Conservation (phyloP, 2,797 vertebrate genomes). For the Cuculus canorus region DNA sequence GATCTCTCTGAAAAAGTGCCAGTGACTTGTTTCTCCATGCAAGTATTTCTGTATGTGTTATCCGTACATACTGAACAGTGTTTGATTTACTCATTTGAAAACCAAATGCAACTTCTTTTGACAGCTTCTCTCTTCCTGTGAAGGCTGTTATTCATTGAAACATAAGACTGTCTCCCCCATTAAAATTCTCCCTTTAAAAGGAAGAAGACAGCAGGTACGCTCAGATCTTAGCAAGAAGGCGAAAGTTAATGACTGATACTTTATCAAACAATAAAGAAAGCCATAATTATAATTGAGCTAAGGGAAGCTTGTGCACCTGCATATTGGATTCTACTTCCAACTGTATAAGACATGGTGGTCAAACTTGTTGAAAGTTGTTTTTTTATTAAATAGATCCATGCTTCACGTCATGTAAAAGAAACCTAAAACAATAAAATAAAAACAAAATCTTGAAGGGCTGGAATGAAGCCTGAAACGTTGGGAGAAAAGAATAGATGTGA, state of each 20-base stretch:
- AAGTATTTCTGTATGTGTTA: background rate
- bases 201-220: background rate
- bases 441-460: background rate
- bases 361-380: background rate
- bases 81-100: constrained; percentile 5
- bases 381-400: background rate
- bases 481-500: background rate
- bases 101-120: constrained; percentile 22
- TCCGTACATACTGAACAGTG: background rate
- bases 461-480: background rate
- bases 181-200: constrained; percentile 16
- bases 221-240: background rate
- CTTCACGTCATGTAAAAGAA: background rate
- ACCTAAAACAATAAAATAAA: background rate
- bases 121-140: constrained; percentile 11
- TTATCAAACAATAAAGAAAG: background rate
- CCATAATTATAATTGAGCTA: background rate
- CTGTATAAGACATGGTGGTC: background rate
- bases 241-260: constrained; percentile 7
- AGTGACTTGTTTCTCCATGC: background rate
- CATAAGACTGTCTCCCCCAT: background rate
- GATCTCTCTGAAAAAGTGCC: background rate
- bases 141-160: constrained; percentile 25
- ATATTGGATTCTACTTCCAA: background rate
- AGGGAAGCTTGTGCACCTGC: background rate